Base-by-base conservation (phyloP, 2,888 invertebrate genomes). In the Tipula confusa region DNA sequence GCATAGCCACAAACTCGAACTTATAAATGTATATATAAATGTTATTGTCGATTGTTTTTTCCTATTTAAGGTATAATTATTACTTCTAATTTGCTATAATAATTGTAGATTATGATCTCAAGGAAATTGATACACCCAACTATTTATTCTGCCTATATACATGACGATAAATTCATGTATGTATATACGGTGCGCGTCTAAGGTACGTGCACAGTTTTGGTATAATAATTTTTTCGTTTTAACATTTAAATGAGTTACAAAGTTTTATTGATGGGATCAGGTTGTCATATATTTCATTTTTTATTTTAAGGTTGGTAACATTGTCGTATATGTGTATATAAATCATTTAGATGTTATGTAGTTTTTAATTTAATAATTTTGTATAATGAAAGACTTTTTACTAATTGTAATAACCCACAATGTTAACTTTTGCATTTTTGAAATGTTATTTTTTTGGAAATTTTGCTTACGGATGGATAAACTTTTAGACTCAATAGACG, bases 61-160 rank as follows among this genome's bases (percentile, higher is more conserved):
- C 24, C 64, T 64, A 64, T 64, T 64, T 64, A 64, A 24, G 64
- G 64, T 64, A 64, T 64, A 64, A 64, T 64, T 64, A 64, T 64
- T 64, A 64, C 24, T 9, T 64, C 24, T 64, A 64, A 64, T 64
- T 64, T 64, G 64, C 64, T 64, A 64, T 64, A 64, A 64, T 64
- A 64, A 64, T 64, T 64, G 64, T 24, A 64, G 64, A 64, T 64
- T 64, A 64, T 24, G 64, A 64, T 64, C 64, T 24, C 64, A 64
- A 64, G 64, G 24, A 64, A 64, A 64, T 64, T 64, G 64, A 64
- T 64, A 64, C 64, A 64, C 64, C 64, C 64, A 64, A 11, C 9
- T 24, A 64, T 24, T 64, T 64, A 43, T 43, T 43, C n/a, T n/a
- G n/a, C n/a, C 3, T 36, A 5, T 3, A 31, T 31, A 7, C 31